phyloP scores from a whole-genome alignment of 2,113 vertebrate genomes.

The Hyperoodon ampullatus region DNA sequence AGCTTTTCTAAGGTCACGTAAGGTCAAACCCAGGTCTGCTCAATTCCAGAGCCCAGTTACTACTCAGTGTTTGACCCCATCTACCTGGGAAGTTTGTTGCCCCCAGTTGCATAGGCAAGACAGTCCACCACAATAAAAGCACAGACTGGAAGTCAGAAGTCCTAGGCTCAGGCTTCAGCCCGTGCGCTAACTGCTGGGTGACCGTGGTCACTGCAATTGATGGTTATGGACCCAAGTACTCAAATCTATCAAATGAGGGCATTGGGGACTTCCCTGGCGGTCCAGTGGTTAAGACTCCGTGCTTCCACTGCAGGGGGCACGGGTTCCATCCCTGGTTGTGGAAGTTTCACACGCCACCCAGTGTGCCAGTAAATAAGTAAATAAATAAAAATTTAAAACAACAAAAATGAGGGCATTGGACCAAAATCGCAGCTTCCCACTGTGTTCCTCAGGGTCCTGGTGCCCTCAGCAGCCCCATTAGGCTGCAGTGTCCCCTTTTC shows the following conservation, averaged over 20 bases:
- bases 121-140: no score
- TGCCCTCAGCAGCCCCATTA: background rate
- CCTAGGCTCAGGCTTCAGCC: background rate
- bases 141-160: background rate
- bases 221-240: background rate
- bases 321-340: no score
- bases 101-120: accelerated
- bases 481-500: background rate
- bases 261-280: no score
- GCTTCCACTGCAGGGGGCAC: no score
- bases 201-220: no score
- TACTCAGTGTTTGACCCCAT: background rate
- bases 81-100: background rate
- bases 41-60: background rate
- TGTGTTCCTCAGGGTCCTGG: background rate
- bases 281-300: no score
- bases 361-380: no score
- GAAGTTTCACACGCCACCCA: no score
- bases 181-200: background rate
- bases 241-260: background rate
- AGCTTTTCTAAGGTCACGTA: background rate
- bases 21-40: background rate
- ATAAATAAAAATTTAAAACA: no score
- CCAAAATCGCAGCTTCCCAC: background rate
- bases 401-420: no score